Conservation (phyloP, 2,797 vertebrate genomes). For the Hylomyscus alleni region DNA sequence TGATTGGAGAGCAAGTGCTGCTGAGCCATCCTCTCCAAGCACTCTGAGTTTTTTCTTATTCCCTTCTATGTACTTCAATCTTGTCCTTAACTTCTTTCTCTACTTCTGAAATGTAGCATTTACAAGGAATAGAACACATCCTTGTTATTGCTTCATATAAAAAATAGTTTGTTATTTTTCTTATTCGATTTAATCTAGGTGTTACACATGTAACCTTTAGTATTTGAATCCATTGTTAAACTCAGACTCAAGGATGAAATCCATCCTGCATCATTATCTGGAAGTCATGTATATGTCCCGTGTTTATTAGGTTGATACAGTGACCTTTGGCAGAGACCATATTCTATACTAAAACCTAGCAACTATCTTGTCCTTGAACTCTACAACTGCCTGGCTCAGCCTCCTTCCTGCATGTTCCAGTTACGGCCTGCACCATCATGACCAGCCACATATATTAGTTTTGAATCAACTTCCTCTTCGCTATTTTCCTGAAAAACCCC, state of each 20-base stretch:
- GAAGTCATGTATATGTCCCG: neutral
- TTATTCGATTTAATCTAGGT: neutral
- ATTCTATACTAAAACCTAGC: neutral
- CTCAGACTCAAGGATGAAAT: neutral
- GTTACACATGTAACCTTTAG: constrained; percentile 9
- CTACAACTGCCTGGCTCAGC: neutral
- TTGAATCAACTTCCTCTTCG: constrained; percentile 1
- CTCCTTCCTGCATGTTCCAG: neutral
- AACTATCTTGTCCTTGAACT: neutral
- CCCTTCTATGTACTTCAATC: neutral
- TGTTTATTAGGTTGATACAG: neutral
- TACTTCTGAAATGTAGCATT: neutral
- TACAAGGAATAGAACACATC: constrained; percentile 18
- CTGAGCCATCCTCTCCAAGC: neutral
- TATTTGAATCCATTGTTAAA: neutral
- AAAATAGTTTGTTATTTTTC: neutral
- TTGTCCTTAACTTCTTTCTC: neutral
- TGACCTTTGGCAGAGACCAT: neutral
- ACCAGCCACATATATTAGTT: neutral
- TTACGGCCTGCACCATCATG: neutral
- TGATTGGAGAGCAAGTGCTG: neutral
- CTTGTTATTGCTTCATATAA: constrained; percentile 30
- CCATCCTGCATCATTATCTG: neutral
- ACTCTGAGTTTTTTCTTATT: neutral
- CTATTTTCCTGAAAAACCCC: constrained; percentile 12